A percentile compares a stretch with the other conserved stretches of the same genome.
Evolutionary conservation across 2,797 vertebrate genomes (phyloP).

Genomic region (Tragelaphus oryx): DNA sequence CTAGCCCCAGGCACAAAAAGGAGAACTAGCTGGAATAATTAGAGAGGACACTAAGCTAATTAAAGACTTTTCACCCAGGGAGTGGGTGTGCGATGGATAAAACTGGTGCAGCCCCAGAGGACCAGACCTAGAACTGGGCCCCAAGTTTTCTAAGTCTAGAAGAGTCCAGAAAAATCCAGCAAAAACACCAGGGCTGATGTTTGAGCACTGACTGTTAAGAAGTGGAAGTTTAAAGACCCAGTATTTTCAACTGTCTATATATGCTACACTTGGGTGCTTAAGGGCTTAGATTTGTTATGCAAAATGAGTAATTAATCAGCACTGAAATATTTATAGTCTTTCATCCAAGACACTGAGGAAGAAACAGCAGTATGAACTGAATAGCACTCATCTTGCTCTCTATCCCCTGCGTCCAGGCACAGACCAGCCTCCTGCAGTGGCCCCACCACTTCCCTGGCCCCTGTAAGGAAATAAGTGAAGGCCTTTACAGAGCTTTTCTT

Average conservation of each 20-base stretch:
- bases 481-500: slow-evolving; percentile 32
- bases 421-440: background rate
- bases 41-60: slow-evolving; percentile 66
- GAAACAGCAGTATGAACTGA: background rate
- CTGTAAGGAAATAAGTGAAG: slow-evolving; percentile 12
- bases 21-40: slow-evolving; percentile 55
- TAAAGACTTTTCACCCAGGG: slow-evolving; percentile 57
- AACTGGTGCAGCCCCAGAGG: slow-evolving; percentile 59
- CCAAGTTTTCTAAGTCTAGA: slow-evolving; percentile 54
- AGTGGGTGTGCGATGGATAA: slow-evolving; percentile 45
- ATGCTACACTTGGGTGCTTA: background rate
- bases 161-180: slow-evolving; percentile 10
- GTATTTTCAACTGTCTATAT: slow-evolving; percentile 24
- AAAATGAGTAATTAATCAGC: slow-evolving; percentile 49
- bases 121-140: slow-evolving; percentile 62
- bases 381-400: background rate
- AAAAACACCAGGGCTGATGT: slow-evolving; percentile 1
- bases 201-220: background rate
- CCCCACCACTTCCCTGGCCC: background rate
- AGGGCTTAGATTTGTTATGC: slow-evolving; percentile 35
- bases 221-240: slow-evolving; percentile 3
- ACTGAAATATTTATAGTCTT: slow-evolving; percentile 39
- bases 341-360: slow-evolving; percentile 6
- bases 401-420: background rate
- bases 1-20: slow-evolving; percentile 13